A percentile compares a stretch with the other conserved stretches of the same genome.
These are phyloP conservation scores for Pantala flavescens DNA, from an alignment of 1,140 invertebrate genomes.

Conservation along the genomic window DNA sequence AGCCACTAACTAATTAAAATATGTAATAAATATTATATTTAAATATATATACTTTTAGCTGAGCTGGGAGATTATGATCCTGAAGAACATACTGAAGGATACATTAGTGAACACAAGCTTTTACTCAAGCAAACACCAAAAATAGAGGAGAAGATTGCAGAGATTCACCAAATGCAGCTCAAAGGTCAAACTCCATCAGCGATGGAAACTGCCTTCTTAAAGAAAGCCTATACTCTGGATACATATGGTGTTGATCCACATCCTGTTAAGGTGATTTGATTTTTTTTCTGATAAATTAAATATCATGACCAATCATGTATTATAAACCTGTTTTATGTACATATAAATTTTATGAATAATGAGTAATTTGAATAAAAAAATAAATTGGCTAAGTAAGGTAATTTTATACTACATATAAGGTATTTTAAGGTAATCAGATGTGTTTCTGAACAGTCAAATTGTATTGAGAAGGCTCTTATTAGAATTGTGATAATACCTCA, in stretches of 20 bases:
- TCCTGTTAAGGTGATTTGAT: slow-evolving; percentile 75
- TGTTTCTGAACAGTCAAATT: too few species aligned
- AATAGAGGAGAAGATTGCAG: slow-evolving; percentile 83
- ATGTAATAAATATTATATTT: background rate
- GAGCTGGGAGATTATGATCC: slow-evolving; percentile 91
- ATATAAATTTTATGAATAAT: too few species aligned
- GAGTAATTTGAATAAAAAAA: too few species aligned
- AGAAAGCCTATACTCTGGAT: slow-evolving; percentile 78
- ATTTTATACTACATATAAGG: too few species aligned
- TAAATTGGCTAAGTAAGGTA: too few species aligned
- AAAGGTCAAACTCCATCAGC: slow-evolving; percentile 59
- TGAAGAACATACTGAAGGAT: slow-evolving; percentile 76
- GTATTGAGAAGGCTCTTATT: too few species aligned
- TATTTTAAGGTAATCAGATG: too few species aligned
- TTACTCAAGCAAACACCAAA: slow-evolving; percentile 81
- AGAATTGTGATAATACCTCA: too few species aligned
- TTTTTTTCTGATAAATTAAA: background rate
- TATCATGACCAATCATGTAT: too few species aligned
- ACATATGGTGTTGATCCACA: slow-evolving; percentile 97
- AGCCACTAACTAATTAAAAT: too few species aligned
- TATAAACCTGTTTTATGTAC: too few species aligned
- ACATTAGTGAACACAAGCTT: slow-evolving; percentile 83
- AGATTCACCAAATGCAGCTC: slow-evolving; percentile 71
- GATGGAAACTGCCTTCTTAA: slow-evolving; percentile 75
- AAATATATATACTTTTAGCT: slow-evolving; percentile 45